Percentiles rank a stretch among this genome's conserved stretches.
Conservation (phyloP, 2,797 vertebrate genomes). For the Phaenicophaeus curvirostris region DNA sequence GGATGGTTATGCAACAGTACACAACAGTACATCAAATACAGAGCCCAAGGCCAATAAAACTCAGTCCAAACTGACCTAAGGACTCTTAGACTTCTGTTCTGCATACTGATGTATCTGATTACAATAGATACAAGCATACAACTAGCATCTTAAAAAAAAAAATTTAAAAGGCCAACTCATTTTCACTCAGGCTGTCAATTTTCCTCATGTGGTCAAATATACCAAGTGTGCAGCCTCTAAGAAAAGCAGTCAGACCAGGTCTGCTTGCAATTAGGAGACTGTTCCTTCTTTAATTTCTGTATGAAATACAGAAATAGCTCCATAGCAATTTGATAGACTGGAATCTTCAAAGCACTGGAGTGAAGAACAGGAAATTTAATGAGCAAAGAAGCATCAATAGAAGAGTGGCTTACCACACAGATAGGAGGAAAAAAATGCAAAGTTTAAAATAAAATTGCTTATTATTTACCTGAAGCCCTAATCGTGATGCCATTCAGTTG, state of each 20-base stretch:
- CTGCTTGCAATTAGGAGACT: neutral
- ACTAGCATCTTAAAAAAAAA: neutral
- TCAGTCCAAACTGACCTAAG: neutral
- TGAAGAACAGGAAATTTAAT: neutral
- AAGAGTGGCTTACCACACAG: neutral
- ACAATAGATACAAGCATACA: neutral
- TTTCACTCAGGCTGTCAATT: neutral
- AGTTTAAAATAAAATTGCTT: constrained; percentile 1
- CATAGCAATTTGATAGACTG: neutral
- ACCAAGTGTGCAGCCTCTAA: neutral
- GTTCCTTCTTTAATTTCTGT: neutral
- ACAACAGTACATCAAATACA: constrained; percentile 12
- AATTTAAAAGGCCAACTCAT: neutral
- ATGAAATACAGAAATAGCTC: neutral
- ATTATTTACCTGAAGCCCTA: neutral
- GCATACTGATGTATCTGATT: constrained; percentile 12
- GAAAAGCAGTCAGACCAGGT: neutral
- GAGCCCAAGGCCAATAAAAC: neutral
- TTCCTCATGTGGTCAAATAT: neutral
- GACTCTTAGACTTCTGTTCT: neutral
- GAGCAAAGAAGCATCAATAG: neutral
- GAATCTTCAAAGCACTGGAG: neutral
- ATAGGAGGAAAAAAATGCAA: neutral
- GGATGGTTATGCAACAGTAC: neutral
- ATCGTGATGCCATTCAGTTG: neutral